Evolutionary conservation across 2,113 vertebrate species (phyloP).

Genomic region (Phaetusa simplex): DNA sequence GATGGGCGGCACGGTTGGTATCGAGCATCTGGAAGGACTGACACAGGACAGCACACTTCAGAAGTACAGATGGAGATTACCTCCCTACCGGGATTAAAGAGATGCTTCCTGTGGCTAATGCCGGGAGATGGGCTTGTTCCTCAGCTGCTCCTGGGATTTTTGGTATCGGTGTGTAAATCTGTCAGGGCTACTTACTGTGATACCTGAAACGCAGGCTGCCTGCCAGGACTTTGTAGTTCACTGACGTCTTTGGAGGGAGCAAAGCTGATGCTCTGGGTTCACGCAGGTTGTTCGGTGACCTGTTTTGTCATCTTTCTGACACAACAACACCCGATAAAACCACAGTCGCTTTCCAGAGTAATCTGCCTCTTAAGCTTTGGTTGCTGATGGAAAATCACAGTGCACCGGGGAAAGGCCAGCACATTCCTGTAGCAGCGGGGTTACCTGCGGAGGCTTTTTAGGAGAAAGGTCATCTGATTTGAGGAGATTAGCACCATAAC

Average conservation of each 20-base stretch:
- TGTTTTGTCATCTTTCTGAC: neutral
- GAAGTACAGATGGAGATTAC: neutral
- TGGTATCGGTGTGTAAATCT: neutral
- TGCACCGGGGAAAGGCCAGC: neutral
- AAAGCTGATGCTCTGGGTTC: neutral
- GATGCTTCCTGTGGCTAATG: neutral
- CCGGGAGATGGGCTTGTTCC: neutral
- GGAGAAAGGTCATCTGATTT: neutral
- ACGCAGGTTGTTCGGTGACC: neutral
- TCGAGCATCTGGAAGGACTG: neutral
- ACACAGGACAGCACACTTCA: no score
- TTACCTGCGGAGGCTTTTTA: neutral
- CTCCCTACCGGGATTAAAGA: neutral
- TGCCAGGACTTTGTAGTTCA: neutral
- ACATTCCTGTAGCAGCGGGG: neutral
- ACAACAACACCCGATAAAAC: neutral
- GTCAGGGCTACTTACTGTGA: neutral
- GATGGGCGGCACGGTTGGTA: neutral
- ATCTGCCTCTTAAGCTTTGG: neutral
- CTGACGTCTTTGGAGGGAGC: neutral
- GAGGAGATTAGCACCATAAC: neutral
- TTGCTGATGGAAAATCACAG: neutral
- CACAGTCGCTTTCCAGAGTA: neutral
- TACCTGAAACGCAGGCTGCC: neutral
- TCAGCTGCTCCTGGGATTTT: neutral